Evolutionary conservation across 2,888 invertebrate genomes (phyloP).

Genomic region (Macroteleia sp.): DNA sequence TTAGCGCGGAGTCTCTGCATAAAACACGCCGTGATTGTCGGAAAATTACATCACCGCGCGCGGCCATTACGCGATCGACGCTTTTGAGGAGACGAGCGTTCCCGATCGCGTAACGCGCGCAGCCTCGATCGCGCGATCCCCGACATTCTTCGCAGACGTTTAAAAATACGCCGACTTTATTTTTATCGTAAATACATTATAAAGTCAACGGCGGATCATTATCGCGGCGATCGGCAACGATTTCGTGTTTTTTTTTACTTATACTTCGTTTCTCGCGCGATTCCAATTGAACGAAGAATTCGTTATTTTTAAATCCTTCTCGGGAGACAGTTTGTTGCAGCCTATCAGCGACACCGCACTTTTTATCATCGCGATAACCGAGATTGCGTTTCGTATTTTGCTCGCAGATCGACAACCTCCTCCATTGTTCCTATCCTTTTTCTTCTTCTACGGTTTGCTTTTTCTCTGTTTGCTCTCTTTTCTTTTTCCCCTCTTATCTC

Average conservation of each 20-base stretch:
- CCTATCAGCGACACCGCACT: too few relatives aligned
- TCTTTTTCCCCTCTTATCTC: too few relatives aligned
- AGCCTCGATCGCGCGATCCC: slow-evolving; percentile 35
- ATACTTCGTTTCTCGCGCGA: background rate
- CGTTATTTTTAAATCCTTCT: slow-evolving; percentile 1
- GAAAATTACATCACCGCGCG: slow-evolving; percentile 44
- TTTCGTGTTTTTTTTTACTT: slow-evolving; percentile 15
- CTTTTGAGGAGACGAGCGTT: slow-evolving; percentile 34
- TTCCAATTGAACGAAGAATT: too few relatives aligned
- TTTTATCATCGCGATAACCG: too few relatives aligned
- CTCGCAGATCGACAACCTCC: too few relatives aligned
- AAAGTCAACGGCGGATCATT: background rate
- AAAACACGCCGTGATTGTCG: slow-evolving; percentile 19
- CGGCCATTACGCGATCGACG: slow-evolving; percentile 47
- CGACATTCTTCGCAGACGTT: slow-evolving; percentile 16
- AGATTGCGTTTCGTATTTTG: background rate
- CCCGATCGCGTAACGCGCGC: slow-evolving; percentile 51
- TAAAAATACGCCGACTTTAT: slow-evolving; percentile 45
- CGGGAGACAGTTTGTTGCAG: too few relatives aligned
- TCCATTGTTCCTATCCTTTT: too few relatives aligned
- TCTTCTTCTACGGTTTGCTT: too few relatives aligned
- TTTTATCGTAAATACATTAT: slow-evolving; percentile 24
- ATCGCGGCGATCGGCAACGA: background rate
- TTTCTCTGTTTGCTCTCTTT: too few relatives aligned
- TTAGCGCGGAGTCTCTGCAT: slow-evolving; percentile 20